Percentiles rank a stretch among this genome's conserved stretches.
Evolutionary conservation across 92 coral and sea anemone species (phyloP).

Genomic region (Zoanthus gigantus): DNA sequence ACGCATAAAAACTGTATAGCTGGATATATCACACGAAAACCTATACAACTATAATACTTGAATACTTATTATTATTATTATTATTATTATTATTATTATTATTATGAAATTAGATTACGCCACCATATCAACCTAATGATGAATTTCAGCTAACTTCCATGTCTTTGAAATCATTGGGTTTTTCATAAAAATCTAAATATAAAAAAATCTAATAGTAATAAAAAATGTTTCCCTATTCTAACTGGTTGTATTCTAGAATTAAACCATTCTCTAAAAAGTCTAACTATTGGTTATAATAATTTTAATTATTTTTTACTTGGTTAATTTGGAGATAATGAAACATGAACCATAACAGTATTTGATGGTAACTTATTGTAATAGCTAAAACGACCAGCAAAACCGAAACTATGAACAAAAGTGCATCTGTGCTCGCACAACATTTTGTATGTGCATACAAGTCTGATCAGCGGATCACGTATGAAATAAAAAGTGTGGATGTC

Average conservation of each 20-base stretch:
- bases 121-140: neutral
- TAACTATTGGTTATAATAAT: neutral
- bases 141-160: neutral
- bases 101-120: neutral
- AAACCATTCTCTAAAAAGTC: neutral
- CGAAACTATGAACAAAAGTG: no score
- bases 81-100: no score
- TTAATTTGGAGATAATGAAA: neutral
- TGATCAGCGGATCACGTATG: no score
- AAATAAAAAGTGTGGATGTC: no score
- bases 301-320: neutral
- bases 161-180: neutral
- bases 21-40: neutral
- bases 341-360: neutral
- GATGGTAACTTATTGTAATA: neutral
- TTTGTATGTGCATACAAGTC: no score
- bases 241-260: neutral
- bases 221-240: neutral
- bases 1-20: conserved; percentile 6
- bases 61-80: no score
- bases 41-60: neutral
- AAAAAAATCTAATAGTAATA: neutral
- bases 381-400: neutral
- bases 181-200: neutral
- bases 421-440: no score